Evolutionary conservation across 2,797 vertebrate genomes (phyloP).

Genomic region (Rhinichthys osculus): DNA sequence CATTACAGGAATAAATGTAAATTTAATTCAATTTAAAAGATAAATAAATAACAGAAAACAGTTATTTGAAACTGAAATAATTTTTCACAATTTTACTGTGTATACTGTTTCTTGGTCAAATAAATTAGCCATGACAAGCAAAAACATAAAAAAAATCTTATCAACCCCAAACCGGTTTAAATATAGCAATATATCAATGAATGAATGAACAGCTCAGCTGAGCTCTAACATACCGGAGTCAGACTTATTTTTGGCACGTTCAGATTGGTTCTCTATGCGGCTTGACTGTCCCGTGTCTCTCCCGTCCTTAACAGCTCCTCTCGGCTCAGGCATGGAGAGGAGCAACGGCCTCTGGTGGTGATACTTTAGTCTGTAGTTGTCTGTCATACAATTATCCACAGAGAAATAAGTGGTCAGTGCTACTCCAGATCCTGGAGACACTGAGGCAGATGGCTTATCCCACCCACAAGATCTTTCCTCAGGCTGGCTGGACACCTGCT

Average conservation of each 20-base stretch:
- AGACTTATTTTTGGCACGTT: conserved; percentile 80
- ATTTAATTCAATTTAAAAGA: no score
- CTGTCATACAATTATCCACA: conserved; percentile 98
- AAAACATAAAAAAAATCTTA: not conserved
- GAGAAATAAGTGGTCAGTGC: conserved; percentile 95
- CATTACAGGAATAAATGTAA: not conserved
- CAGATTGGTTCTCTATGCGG: conserved; percentile 72
- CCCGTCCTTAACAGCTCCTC: conserved; percentile 67
- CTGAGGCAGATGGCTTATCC: conserved; percentile 47
- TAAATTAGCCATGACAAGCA: not conserved
- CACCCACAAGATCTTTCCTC: conserved; percentile 70
- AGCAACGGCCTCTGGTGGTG: conserved; percentile 93
- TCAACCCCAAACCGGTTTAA: not conserved
- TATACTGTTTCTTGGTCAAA: not conserved
- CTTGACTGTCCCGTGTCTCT: conserved; percentile 71
- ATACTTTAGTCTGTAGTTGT: conserved; percentile 96
- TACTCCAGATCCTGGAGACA: conserved; percentile 75
- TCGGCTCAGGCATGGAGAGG: conserved; percentile 77
- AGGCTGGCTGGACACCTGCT: conserved; percentile 71
- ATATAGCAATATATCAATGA: not conserved
- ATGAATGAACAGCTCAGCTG: conserved; percentile 50
- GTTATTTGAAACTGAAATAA: not conserved
- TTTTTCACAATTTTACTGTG: no score
- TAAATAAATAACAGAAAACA: not conserved
- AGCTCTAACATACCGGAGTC: conserved; percentile 74